Percentiles rank a stretch among this genome's conserved stretches.
Evolutionary conservation across 2,797 vertebrate species (phyloP).

Genomic region (Neomorphus geoffroyi): DNA sequence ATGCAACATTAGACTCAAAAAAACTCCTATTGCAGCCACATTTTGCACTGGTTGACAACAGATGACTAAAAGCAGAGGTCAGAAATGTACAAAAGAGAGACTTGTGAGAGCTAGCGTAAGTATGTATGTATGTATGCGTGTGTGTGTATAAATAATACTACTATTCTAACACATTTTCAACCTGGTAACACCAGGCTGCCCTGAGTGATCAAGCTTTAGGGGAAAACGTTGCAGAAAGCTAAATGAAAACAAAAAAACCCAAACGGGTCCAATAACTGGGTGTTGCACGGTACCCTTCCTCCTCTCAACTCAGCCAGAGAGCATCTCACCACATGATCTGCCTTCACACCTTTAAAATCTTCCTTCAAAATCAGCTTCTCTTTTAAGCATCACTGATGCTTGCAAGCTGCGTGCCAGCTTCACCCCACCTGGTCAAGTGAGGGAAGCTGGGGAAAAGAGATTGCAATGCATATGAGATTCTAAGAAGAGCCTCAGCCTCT

Average conservation of each 20-base stretch:
- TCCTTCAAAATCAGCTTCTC: background rate
- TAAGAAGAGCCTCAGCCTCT: background rate
- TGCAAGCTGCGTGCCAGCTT: background rate
- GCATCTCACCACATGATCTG: background rate
- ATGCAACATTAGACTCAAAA: background rate
- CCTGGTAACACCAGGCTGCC: background rate
- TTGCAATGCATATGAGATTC: background rate
- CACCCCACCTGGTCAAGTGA: background rate
- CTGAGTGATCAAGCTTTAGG: background rate
- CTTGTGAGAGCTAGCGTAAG: accelerated
- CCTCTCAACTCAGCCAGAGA: background rate
- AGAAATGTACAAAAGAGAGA: background rate
- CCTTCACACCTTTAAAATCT: background rate
- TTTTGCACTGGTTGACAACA: background rate
- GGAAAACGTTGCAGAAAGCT: background rate
- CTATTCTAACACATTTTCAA: background rate
- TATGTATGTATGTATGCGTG: too few relatives aligned
- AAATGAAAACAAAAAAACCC: background rate
- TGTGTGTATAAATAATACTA: background rate
- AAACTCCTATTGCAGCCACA: background rate
- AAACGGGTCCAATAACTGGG: accelerated
- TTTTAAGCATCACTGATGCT: background rate
- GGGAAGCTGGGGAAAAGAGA: background rate
- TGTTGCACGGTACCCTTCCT: background rate
- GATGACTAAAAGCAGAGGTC: background rate